Base-by-base conservation (phyloP, 2,888 invertebrate species). In the Oxycera nigricornis region DNA sequence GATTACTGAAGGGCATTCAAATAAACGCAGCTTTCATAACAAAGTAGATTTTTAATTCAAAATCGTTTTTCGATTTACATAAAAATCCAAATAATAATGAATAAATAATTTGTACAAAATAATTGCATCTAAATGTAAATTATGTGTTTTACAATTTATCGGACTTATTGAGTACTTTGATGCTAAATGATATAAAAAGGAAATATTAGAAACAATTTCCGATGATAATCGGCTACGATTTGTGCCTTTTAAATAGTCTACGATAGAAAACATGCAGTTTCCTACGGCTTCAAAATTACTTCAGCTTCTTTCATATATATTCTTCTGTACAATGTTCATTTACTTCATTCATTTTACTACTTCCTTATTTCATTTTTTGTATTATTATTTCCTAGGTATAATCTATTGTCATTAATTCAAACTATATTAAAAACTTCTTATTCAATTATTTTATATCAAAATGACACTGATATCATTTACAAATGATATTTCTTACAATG, bases 51-150 rank as follows among this genome's bases (percentile, higher is more conserved):
- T 65, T 65, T 65, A 65, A 65, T 65, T 65, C 65, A 41, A 65
- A 61, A 65, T 14, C 65, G 17, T n/a, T 30, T 35, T n/a, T 35
- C 22, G 41, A 65, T 65, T 39, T 65, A 7, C 65, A 41, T 41
- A 24, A 41, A 41, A 65, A 65, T 65, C 65, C 65, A 65, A 41
- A 65, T 11, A 65, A 65, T 65, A 24, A 35, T 65, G 39, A 65
- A 65, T 65, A 65, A 65, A 65, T 65, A 65, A 65, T 39, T 65
- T 65, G 65, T 65, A 65, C 39, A 65, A 41, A 65, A 41, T 65
- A 65, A 65, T 28, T 62, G n/a, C 17, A 3, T 35, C 20, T 35
- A 62, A 17, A 35, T 24, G 17, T 20, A 30, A 65, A 65, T 11
- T 50, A 22, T 24, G 14, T 39, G 6, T 7, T 35, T 59, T 28